Evolutionary conservation across 2,113 vertebrate genomes (phyloP).

Genomic region (Chlorodrepanis virens): DNA sequence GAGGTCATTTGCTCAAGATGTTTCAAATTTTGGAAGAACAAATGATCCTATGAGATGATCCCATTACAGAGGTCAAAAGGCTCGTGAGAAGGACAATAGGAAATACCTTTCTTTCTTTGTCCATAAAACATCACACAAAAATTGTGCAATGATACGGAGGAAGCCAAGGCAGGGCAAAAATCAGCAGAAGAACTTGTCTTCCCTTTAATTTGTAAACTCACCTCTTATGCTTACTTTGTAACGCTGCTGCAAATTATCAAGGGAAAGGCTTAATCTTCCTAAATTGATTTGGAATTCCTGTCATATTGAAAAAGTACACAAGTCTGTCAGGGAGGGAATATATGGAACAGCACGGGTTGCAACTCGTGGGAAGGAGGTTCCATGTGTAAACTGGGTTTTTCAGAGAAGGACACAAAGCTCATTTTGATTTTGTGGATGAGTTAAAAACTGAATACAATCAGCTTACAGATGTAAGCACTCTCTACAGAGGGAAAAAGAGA

Average conservation of each 20-base stretch:
- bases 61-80: not conserved
- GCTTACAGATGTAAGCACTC: not conserved
- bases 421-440: not conserved
- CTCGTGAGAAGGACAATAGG: not conserved
- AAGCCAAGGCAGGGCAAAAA: not conserved
- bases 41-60: not conserved
- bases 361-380: not conserved
- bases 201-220: not conserved
- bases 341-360: not conserved
- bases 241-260: not conserved
- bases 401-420: not conserved
- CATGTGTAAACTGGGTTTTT: not conserved
- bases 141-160: not conserved
- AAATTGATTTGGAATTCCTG: not conserved
- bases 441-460: not conserved
- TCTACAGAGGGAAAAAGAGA: not conserved
- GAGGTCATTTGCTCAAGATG: constrained; percentile 18
- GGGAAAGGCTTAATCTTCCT: not conserved
- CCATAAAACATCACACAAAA: not conserved
- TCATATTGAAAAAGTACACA: not conserved
- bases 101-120: not conserved
- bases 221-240: not conserved
- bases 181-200: not conserved
- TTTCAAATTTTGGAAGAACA: constrained; percentile 7
- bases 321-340: not conserved